A percentile compares a stretch with the other conserved stretches of the same genome.
Conservation (phyloP, 2,113 vertebrate genomes). For the Tetrao urogallus region DNA sequence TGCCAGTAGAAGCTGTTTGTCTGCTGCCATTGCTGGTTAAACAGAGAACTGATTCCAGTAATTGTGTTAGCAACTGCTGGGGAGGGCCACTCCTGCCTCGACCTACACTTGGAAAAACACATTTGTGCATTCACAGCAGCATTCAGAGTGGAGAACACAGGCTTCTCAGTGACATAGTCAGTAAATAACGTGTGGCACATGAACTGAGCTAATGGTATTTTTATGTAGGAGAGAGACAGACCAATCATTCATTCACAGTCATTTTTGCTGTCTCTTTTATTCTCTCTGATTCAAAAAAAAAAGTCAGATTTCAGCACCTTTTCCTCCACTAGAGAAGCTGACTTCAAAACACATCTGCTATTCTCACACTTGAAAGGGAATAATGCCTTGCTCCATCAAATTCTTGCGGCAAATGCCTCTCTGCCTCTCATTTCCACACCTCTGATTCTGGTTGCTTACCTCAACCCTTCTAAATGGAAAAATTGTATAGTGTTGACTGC, state of each 20-base stretch:
- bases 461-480: not conserved
- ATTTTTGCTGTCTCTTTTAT: constrained; percentile 50
- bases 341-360: constrained; percentile 19
- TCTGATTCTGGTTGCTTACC: not conserved
- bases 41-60: not conserved
- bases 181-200: constrained; percentile 43
- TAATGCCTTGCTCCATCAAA: not conserved
- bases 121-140: constrained; percentile 2
- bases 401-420: not conserved
- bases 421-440: constrained; percentile 2
- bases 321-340: not conserved
- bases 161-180: not conserved
- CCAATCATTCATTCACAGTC: constrained; percentile 26
- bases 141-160: not conserved
- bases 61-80: not conserved
- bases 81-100: not conserved
- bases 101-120: not conserved
- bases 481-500: not conserved
- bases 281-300: not conserved
- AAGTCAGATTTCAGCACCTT: constrained; percentile 13
- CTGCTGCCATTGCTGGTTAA: not conserved
- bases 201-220: constrained; percentile 58
- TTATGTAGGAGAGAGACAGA: constrained; percentile 44
- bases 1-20: not conserved
- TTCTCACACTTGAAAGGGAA: constrained; percentile 20